A percentile compares a stretch with the other conserved stretches of the same genome.
Evolutionary conservation across 2,888 invertebrate genomes (phyloP).

Genomic region (Anoplius nigerrimus): DNA sequence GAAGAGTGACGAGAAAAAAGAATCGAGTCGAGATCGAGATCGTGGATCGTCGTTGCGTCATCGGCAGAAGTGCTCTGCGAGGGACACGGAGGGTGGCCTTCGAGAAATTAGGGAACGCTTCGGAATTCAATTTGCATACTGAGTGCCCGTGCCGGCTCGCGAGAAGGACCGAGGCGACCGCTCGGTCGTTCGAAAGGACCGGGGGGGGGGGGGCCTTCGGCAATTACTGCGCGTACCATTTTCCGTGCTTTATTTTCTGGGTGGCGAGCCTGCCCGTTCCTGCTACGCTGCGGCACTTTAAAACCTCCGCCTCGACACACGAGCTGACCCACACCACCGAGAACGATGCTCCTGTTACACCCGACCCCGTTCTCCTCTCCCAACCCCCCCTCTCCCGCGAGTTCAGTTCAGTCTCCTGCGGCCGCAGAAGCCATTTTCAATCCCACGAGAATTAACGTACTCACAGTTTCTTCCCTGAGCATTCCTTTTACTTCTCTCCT

Average conservation of each 20-base stretch:
- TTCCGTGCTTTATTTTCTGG: slow-evolving; percentile 22
- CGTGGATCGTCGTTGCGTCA: neutral
- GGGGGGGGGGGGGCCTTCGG: slow-evolving; percentile 19
- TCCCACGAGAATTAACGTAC: neutral
- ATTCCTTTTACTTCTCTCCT: neutral
- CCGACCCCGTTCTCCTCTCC: neutral
- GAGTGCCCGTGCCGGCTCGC: slow-evolving; percentile 16
- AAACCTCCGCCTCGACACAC: neutral
- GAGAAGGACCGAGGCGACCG: neutral
- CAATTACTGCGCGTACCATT: slow-evolving; percentile 31
- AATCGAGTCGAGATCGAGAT: no score
- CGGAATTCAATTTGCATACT: slow-evolving; percentile 38
- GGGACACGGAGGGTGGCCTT: neutral
- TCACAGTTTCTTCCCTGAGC: neutral
- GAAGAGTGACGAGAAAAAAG: no score
- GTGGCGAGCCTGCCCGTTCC: neutral
- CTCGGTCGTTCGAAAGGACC: no score
- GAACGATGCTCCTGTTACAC: neutral
- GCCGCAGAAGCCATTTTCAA: neutral
- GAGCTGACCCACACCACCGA: neutral
- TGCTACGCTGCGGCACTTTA: neutral
- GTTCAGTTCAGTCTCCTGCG: neutral
- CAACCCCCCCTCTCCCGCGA: neutral
- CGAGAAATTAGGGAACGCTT: slow-evolving; percentile 21
- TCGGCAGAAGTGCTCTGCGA: neutral